Evolutionary conservation across 2,888 invertebrate genomes (phyloP).

Genomic region (Tetragnatha montana): DNA sequence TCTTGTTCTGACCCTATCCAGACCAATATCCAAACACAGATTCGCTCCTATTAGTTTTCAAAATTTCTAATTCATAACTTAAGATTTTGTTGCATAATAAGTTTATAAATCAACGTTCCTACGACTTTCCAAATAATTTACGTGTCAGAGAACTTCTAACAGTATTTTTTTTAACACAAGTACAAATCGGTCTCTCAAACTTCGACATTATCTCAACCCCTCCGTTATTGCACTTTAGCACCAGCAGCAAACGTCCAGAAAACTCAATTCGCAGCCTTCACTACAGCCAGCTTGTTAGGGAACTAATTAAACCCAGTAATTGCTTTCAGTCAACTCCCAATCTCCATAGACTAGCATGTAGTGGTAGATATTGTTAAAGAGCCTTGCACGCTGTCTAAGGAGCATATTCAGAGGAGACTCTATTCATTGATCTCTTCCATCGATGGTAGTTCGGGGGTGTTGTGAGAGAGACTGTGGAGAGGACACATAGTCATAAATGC

Average conservation of each 20-base stretch:
- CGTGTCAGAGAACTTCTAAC: no score
- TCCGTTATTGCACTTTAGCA: no score
- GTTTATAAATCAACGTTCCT: no score
- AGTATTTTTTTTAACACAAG: no score
- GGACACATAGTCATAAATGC: conserved; percentile 1
- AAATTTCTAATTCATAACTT: no score
- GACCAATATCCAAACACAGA: no score
- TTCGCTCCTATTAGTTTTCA: no score
- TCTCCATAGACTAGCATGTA: neutral
- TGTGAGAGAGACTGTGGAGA: neutral
- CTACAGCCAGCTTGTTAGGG: conserved; percentile 13
- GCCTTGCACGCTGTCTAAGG: neutral
- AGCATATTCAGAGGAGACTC: neutral
- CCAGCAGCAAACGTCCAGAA: neutral
- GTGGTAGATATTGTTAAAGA: neutral
- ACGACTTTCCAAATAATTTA: no score
- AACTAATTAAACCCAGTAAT: conserved; percentile 41
- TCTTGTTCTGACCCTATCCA: no score
- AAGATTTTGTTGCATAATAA: no score
- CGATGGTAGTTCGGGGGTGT: neutral
- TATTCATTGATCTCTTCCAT: neutral
- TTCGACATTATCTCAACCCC: no score
- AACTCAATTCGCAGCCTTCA: neutral
- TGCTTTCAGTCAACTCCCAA: neutral
- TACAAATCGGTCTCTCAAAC: no score